Percentiles rank a stretch among this genome's conserved stretches.
These are phyloP conservation scores for Lordiphosa stackelbergi DNA, from an alignment of 1,140 invertebrate species.

Conservation along the genomic window DNA sequence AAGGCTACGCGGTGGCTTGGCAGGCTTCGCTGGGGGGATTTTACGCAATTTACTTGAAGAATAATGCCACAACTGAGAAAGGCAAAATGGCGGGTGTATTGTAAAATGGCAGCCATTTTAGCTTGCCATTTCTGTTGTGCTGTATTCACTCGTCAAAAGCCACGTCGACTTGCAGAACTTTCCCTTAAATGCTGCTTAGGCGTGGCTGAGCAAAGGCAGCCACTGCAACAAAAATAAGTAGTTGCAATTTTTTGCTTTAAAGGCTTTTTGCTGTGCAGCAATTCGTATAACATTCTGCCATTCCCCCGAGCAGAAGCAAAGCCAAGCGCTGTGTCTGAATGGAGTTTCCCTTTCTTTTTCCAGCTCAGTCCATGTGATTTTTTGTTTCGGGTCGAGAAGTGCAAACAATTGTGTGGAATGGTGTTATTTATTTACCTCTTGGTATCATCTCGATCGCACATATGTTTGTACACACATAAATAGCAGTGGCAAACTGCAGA, in stretches of 20 bases:
- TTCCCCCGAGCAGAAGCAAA: background rate
- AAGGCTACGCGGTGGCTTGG: slow-evolving; percentile 44
- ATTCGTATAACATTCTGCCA: slow-evolving; percentile 22
- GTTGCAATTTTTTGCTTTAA: slow-evolving; percentile 19
- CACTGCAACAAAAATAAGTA: slow-evolving; percentile 13
- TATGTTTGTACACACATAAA: slow-evolving; percentile 3
- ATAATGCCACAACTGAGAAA: slow-evolving; percentile 24
- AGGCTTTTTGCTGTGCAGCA: slow-evolving; percentile 25
- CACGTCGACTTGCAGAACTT: slow-evolving; percentile 25
- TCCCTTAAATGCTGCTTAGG: slow-evolving; percentile 43
- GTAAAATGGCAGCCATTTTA: slow-evolving; percentile 21
- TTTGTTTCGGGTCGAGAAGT: slow-evolving; percentile 27
- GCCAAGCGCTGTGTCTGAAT: slow-evolving; percentile 3
- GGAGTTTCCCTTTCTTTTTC: background rate
- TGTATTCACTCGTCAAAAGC: slow-evolving; percentile 29
- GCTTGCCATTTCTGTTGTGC: slow-evolving; percentile 45
- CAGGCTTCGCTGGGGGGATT: slow-evolving; percentile 45
- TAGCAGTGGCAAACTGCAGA: background rate
- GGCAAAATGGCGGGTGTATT: slow-evolving; percentile 1
- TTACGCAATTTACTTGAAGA: slow-evolving; percentile 57
- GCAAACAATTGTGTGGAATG: slow-evolving; percentile 52
- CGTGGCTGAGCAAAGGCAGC: slow-evolving; percentile 5
- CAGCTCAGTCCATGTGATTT: slow-evolving; percentile 1
- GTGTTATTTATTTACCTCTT: slow-evolving; percentile 70
- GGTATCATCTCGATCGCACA: slow-evolving; percentile 51